A percentile compares a stretch with the other conserved stretches of the same genome.
Evolutionary conservation across 2,888 invertebrate species (phyloP).

Genomic region (Drosophila macrospina): DNA sequence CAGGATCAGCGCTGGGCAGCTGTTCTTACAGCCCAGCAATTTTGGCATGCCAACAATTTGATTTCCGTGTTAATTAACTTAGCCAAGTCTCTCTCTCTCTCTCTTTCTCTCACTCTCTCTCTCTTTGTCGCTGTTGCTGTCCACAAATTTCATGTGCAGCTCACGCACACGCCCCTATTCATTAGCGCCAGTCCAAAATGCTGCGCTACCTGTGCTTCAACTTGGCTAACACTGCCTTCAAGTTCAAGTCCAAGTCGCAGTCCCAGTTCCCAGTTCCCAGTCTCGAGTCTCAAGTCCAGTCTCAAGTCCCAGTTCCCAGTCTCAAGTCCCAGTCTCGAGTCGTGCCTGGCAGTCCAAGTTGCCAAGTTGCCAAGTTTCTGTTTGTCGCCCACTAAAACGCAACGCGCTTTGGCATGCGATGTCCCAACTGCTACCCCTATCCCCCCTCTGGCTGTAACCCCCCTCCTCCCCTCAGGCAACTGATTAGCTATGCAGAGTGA

Average conservation of each 20-base stretch:
- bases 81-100: slow-evolving; percentile 58
- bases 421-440: slow-evolving; percentile 1
- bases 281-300: too few relatives aligned
- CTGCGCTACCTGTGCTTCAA: background rate
- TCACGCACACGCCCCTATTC: slow-evolving; percentile 81
- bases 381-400: slow-evolving; percentile 43
- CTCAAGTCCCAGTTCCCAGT: too few relatives aligned
- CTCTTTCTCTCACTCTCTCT: too few relatives aligned
- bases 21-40: slow-evolving; percentile 2
- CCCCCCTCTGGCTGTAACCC: background rate
- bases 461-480: slow-evolving; percentile 25
- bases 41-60: slow-evolving; percentile 77
- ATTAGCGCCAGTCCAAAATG: slow-evolving; percentile 71
- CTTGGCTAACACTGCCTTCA: background rate
- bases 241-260: background rate
- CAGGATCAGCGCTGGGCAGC: slow-evolving; percentile 36
- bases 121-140: too few relatives aligned
- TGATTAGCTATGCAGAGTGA: slow-evolving; percentile 77
- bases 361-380: too few relatives aligned
- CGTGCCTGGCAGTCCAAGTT: too few relatives aligned
- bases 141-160: slow-evolving; percentile 72
- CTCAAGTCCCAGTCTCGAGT: too few relatives aligned
- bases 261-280: too few relatives aligned
- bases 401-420: slow-evolving; percentile 64
- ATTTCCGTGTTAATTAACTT: slow-evolving; percentile 82